Evolutionary conservation across 2,888 invertebrate genomes (phyloP).

Genomic region (Stenodera caucasica): DNA sequence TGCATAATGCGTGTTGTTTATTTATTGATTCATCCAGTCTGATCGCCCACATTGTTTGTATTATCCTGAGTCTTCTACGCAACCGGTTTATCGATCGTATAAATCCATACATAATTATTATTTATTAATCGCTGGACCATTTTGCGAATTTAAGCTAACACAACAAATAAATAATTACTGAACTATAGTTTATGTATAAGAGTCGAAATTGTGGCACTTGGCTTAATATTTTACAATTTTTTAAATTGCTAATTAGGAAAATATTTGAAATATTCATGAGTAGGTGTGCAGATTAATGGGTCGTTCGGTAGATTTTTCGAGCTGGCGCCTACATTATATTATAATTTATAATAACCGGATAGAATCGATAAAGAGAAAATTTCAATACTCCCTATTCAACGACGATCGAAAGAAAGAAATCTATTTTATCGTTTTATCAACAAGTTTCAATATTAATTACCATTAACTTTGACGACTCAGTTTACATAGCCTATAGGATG

Average conservation of each 20-base stretch:
- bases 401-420: not conserved
- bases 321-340: not conserved
- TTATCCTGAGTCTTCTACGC: conserved; percentile 15
- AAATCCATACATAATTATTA: conserved; percentile 17
- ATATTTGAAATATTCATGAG: not conserved
- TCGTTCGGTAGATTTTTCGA: too few species aligned
- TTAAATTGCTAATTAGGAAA: not conserved
- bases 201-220: too few species aligned
- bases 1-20: conserved; percentile 31
- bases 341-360: too few species aligned
- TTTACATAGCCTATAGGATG: not conserved
- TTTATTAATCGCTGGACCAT: not conserved
- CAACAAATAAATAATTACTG: too few species aligned
- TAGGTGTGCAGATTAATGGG: not conserved
- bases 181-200: too few species aligned
- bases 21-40: conserved; percentile 34
- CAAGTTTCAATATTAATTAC: not conserved
- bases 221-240: too few species aligned
- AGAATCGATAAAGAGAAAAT: not conserved
- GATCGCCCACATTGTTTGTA: conserved; percentile 33
- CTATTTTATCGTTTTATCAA: not conserved
- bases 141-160: too few species aligned
- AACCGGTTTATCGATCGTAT: conserved; percentile 18
- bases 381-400: not conserved
- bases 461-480: conserved; percentile 1